phyloP scores from a whole-genome alignment of 2,113 vertebrate species.

The Strix aluco region DNA sequence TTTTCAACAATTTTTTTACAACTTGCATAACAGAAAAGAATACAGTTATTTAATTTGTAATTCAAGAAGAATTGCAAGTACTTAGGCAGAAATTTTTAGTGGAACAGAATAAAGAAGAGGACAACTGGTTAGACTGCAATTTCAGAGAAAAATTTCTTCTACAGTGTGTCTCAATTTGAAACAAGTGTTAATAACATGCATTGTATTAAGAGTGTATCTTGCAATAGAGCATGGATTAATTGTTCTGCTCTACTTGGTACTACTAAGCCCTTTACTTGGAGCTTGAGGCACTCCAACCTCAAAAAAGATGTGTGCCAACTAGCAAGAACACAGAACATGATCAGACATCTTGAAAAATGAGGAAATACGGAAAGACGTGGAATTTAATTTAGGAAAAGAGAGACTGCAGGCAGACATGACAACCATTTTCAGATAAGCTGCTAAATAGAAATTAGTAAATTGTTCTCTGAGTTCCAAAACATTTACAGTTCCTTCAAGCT shows the following conservation, averaged over 20 bases:
- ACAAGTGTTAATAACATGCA: background rate
- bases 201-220: background rate
- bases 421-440: background rate
- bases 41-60: background rate
- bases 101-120: background rate
- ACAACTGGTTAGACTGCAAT: background rate
- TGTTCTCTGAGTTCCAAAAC: background rate
- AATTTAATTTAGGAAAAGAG: background rate
- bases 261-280: background rate
- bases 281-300: background rate
- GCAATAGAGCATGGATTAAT: background rate
- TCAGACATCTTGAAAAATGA: background rate
- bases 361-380: background rate
- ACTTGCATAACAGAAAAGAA: background rate
- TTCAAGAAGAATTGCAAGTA: background rate
- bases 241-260: background rate
- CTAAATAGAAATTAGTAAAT: background rate
- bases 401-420: background rate
- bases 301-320: background rate
- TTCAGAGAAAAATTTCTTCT: background rate
- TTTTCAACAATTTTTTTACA: background rate
- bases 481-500: background rate
- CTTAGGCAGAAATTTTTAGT: background rate
- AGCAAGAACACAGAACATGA: background rate
- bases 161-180: background rate